These are phyloP conservation scores for Cephus spinipes DNA, from an alignment of 2,888 invertebrate species.

Conservation along the genomic window DNA sequence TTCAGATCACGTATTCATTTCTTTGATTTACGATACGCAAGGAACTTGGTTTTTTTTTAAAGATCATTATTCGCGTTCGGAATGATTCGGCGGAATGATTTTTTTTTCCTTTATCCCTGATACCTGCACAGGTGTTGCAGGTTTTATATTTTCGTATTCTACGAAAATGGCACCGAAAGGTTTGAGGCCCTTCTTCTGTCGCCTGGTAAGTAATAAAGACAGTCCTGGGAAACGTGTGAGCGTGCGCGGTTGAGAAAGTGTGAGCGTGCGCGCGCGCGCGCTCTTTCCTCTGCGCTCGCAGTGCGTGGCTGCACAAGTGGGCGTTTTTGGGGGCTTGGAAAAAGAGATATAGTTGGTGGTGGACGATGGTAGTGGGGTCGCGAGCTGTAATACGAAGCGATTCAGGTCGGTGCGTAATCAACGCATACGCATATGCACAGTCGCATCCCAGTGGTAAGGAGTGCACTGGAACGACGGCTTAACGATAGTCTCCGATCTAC, in stretches of 20 bases:
- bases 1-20: not conserved
- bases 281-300: conserved; percentile 5
- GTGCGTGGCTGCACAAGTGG: conserved; percentile 29
- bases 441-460: conserved; percentile 21
- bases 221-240: not conserved
- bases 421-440: conserved; percentile 23
- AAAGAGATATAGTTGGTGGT: not conserved
- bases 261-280: conserved; percentile 19
- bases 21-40: not conserved
- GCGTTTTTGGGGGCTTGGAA: conserved; percentile 31
- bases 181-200: not conserved
- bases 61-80: not conserved
- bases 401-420: conserved; percentile 33
- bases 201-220: not conserved
- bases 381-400: conserved; percentile 26
- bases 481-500: not conserved
- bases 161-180: not conserved
- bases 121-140: not conserved
- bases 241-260: not conserved
- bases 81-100: not conserved
- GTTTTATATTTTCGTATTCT: not conserved
- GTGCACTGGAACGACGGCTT: conserved; percentile 7
- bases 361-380: conserved; percentile 18
- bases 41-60: not conserved
- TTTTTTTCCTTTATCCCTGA: not conserved